These are phyloP conservation scores for Ophion costatus DNA, from an alignment of 2,888 invertebrate species.

Conservation along the genomic window DNA sequence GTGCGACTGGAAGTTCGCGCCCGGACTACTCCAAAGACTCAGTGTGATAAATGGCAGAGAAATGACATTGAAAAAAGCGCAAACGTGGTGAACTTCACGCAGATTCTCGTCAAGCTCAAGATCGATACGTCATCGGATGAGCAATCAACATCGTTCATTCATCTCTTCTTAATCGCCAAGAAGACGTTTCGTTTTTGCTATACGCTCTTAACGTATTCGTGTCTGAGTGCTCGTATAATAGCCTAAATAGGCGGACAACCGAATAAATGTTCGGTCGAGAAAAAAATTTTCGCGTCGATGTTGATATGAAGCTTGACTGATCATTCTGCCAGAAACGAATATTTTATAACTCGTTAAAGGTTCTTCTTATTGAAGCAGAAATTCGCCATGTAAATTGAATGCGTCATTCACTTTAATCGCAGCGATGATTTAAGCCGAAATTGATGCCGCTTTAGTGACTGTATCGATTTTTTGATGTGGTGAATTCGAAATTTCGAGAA, in stretches of 20 bases:
- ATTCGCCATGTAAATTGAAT: slow-evolving; percentile 11
- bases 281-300: not conserved
- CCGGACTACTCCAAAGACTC: slow-evolving; percentile 22
- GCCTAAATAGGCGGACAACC: slow-evolving; percentile 14
- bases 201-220: slow-evolving; percentile 1
- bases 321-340: slow-evolving; percentile 20
- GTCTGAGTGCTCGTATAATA: slow-evolving; percentile 23
- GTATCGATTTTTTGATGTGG: not conserved
- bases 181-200: slow-evolving; percentile 6
- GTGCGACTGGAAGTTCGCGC: slow-evolving; percentile 43
- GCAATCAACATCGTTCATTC: slow-evolving; percentile 37
- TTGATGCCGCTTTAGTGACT: slow-evolving; percentile 7
- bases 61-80: slow-evolving; percentile 28
- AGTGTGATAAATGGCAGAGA: slow-evolving; percentile 34
- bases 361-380: not conserved
- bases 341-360: slow-evolving; percentile 11
- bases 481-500: not conserved
- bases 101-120: slow-evolving; percentile 40
- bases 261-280: not conserved
- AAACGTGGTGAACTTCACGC: not conserved
- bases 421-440: not conserved
- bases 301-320: slow-evolving; percentile 12
- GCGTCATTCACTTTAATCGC: slow-evolving; percentile 24
- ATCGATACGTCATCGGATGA: slow-evolving; percentile 46
- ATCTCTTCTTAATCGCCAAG: slow-evolving; percentile 5